phyloP scores from a whole-genome alignment of 1,140 invertebrate genomes.

The Apis florea region DNA sequence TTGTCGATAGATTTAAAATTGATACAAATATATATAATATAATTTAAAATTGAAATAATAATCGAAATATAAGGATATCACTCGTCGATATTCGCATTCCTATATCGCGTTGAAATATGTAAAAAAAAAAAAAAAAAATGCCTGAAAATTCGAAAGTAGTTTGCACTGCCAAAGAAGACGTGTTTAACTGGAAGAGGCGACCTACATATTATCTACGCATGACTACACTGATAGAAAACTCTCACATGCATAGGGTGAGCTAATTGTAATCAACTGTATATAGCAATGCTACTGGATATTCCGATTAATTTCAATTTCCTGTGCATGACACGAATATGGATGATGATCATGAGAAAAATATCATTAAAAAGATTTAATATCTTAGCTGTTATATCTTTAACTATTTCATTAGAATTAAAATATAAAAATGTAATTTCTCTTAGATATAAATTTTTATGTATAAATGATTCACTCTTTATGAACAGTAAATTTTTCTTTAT shows the following conservation, averaged over 20 bases:
- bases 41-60: neutral
- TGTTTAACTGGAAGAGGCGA: conserved; percentile 18
- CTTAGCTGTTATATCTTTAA: too few species aligned
- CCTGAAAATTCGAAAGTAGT: conserved; percentile 15
- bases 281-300: conserved; percentile 14
- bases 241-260: conserved; percentile 40
- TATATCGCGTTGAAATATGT: neutral
- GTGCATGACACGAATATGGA: conserved; percentile 18
- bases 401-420: too few species aligned
- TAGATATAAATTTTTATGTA: too few species aligned
- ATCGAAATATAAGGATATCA: fast-evolving
- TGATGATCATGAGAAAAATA: neutral
- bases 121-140: neutral
- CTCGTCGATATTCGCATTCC: neutral
- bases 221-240: conserved; percentile 34
- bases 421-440: too few species aligned
- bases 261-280: conserved; percentile 38
- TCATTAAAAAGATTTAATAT: neutral
- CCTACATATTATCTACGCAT: conserved; percentile 45
- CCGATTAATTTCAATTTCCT: conserved; percentile 38
- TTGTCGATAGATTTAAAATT: too few species aligned
- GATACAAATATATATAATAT: neutral
- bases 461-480: too few species aligned
- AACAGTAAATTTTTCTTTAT: too few species aligned
- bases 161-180: neutral